Evolutionary conservation across 2,797 vertebrate species (phyloP).

Genomic region (Pipistrellus kuhlii): DNA sequence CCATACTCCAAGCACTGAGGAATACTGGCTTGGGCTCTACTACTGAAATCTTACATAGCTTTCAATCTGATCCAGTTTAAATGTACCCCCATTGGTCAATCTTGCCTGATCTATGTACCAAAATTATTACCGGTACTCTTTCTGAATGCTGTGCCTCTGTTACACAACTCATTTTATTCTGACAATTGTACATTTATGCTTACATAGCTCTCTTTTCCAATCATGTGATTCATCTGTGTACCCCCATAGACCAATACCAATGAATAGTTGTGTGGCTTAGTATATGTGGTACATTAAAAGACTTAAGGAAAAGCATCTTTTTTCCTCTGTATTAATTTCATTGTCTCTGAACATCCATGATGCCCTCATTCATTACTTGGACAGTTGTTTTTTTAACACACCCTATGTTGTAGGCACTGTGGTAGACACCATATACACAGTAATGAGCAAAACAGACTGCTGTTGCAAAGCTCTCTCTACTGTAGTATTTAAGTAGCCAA

Average conservation of each 20-base stretch:
- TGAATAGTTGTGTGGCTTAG: neutral
- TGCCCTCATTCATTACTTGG: neutral
- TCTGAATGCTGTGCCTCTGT: neutral
- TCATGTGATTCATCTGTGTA: neutral
- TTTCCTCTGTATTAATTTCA: slow-evolving; percentile 27
- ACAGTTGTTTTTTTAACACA: neutral
- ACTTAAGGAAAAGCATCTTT: neutral
- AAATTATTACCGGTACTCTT: neutral
- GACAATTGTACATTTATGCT: neutral
- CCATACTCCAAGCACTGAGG: too few relatives aligned
- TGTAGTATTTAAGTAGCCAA: neutral
- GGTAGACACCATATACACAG: neutral
- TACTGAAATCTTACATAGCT: neutral
- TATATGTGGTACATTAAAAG: neutral
- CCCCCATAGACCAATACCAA: neutral
- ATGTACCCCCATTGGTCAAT: neutral
- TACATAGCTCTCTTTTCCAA: neutral
- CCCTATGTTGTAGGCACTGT: neutral
- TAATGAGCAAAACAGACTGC: neutral
- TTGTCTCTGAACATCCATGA: neutral
- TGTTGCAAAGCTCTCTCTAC: neutral
- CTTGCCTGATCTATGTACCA: neutral
- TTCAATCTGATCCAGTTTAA: neutral
- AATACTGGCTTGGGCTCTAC: neutral
- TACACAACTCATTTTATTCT: neutral